Evolutionary conservation across 2,113 vertebrate genomes (phyloP), one percentile per base, ranked within the genome.

Genomic region (Prionailurus viverrinus): DNA sequence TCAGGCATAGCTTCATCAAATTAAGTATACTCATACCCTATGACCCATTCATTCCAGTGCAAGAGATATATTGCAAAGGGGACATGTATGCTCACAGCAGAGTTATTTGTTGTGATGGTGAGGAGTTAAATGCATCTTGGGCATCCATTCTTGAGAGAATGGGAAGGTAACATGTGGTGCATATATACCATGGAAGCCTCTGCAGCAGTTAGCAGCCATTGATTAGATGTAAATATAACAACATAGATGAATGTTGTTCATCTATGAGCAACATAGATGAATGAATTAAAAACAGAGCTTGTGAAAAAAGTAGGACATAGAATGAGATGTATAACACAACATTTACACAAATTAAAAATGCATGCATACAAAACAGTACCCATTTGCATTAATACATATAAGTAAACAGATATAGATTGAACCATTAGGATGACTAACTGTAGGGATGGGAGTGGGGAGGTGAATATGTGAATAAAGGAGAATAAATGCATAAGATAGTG

Each of bases 271-370:
- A 27, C 25, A 33, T 3, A 78, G 36, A 27, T 83, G 69, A 41
- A 65, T 80, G 31, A 45, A 45, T 92, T 69, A 48, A 92, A 66
- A 90, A 79, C 39, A 66, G 29, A 87, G 51, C 31, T 86, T 0
- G 0, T 68, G 65, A 11, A 48, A 79, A 78, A 93, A 82, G 21
- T 7, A 86, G 81, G 69, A 33, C 79, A 41, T 55, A 65, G 82
- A 85, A 84, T 82, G 58, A 55, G 19, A 97, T 81, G 23, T 71
- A 23, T 74, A 80, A 83, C 15, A 68, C 27, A 76, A 63, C n/a
- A 88, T 81, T 95, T 94, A 69, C 31, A 79, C 79, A 94, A 82
- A 94, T 58, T 65, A 61, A 96, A 95, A 94, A 93, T 68, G 15
- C 23, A 61, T 89, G 51, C 81, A 73, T 81, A 53, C n/a, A 88